Conservation (phyloP, 2,797 vertebrate species). For the Florisuga fusca region DNA sequence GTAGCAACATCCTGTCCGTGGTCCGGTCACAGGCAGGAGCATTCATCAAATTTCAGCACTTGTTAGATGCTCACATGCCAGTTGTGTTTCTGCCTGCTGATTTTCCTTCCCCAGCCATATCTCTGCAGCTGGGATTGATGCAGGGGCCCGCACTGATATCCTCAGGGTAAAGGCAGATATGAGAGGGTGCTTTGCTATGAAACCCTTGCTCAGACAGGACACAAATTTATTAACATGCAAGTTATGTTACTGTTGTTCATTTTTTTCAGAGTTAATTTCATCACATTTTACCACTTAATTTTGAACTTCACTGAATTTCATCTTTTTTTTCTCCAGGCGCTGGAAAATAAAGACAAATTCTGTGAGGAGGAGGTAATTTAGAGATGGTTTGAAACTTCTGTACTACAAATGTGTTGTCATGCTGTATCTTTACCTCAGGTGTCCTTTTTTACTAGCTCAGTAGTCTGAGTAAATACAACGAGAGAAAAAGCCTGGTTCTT, state of each 20-base stretch:
- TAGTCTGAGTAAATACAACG: background rate
- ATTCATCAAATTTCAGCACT: background rate
- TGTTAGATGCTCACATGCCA: background rate
- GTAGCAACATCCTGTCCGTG: accelerated
- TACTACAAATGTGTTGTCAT: background rate
- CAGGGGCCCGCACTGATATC: accelerated
- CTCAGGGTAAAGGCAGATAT: background rate
- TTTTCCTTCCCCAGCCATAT: background rate
- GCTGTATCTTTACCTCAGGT: background rate
- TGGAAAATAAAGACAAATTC: conserved; percentile 39
- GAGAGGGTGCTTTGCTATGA: background rate
- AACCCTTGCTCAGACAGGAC: background rate
- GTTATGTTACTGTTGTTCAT: background rate
- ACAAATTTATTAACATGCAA: background rate
- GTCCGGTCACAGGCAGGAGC: background rate
- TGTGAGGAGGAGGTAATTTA: background rate
- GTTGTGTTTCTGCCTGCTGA: background rate
- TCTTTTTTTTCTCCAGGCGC: conserved; percentile 28
- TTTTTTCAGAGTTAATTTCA: background rate
- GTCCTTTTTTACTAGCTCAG: background rate
- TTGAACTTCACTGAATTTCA: background rate
- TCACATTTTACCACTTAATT: background rate
- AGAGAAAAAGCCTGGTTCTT: background rate
- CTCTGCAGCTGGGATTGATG: background rate
- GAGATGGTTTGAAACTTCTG: background rate